phyloP scores from a whole-genome alignment of 2,888 invertebrate genomes.

The Acrobasis suavella region DNA sequence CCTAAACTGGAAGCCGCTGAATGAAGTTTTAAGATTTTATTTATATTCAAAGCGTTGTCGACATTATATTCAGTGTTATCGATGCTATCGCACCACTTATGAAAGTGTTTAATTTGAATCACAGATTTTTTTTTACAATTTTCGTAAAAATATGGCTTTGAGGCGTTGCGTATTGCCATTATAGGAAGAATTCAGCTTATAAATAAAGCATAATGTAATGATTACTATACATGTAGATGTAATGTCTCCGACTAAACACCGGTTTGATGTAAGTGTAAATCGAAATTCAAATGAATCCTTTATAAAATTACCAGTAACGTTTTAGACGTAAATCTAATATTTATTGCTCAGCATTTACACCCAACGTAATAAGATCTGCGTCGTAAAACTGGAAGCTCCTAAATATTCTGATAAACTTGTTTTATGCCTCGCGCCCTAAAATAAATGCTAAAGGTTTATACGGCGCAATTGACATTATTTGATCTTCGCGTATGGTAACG shows the following conservation, averaged over 20 bases:
- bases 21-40: constrained; percentile 15
- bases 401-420: constrained; percentile 33
- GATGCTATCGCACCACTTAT: constrained; percentile 44
- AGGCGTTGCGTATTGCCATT: too few species aligned
- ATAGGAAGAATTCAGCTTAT: too few species aligned
- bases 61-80: constrained; percentile 11
- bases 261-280: not conserved
- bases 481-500: constrained; percentile 1
- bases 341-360: constrained; percentile 25
- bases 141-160: too few species aligned
- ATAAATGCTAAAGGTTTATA: constrained; percentile 22
- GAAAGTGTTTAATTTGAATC: constrained; percentile 33
- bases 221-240: not conserved
- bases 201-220: not conserved
- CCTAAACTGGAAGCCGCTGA: constrained; percentile 2
- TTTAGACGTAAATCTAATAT: constrained; percentile 20
- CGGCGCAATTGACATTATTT: constrained; percentile 22
- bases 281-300: constrained; percentile 16
- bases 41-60: constrained; percentile 23
- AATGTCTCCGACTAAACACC: constrained; percentile 8
- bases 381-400: constrained; percentile 40
- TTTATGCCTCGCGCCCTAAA: constrained; percentile 26
- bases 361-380: constrained; percentile 30
- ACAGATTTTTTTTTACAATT: not conserved
- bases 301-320: constrained; percentile 21